A percentile compares a stretch with the other conserved stretches of the same genome.
Conservation (phyloP, 2,797 vertebrate species). For the Schizopygopsis malacanthus region DNA sequence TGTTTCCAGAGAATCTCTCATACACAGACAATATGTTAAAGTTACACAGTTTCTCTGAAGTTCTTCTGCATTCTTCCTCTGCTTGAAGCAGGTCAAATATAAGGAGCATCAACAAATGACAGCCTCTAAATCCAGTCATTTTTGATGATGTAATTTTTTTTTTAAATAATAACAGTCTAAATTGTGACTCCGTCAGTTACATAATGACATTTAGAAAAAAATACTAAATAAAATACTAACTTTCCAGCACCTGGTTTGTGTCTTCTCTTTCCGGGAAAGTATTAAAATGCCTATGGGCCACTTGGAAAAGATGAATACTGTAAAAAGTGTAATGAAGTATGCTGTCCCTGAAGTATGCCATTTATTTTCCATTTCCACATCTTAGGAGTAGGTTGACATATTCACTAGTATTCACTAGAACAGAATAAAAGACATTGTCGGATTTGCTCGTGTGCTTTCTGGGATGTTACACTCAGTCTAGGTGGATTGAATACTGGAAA, state of each 20-base stretch:
- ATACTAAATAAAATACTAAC: neutral
- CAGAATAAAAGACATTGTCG: conserved; percentile 6
- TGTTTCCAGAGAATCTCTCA: conserved; percentile 16
- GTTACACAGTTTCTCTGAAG: conserved; percentile 2
- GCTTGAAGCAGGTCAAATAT: conserved; percentile 6
- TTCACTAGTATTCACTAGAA: neutral
- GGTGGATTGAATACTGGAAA: neutral
- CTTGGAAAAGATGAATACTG: neutral
- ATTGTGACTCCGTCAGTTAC: neutral
- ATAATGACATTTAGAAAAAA: neutral
- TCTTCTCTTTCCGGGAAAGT: neutral
- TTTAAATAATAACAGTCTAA: neutral
- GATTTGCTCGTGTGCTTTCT: conserved; percentile 1
- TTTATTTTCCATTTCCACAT: conserved; percentile 46
- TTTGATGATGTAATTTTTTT: neutral
- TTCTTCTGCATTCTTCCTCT: neutral
- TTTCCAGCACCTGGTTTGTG: neutral
- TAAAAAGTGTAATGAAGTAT: conserved; percentile 16
- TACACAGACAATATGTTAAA: conserved; percentile 21
- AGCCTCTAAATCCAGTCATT: neutral
- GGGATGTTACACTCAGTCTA: neutral
- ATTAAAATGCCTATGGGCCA: neutral
- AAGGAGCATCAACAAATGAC: neutral
- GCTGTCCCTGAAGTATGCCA: conserved; percentile 27
- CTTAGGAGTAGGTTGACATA: neutral